These are phyloP conservation scores for Lamprologus speciosus DNA, from an alignment of 2,113 vertebrate genomes.

Conservation along the genomic window DNA sequence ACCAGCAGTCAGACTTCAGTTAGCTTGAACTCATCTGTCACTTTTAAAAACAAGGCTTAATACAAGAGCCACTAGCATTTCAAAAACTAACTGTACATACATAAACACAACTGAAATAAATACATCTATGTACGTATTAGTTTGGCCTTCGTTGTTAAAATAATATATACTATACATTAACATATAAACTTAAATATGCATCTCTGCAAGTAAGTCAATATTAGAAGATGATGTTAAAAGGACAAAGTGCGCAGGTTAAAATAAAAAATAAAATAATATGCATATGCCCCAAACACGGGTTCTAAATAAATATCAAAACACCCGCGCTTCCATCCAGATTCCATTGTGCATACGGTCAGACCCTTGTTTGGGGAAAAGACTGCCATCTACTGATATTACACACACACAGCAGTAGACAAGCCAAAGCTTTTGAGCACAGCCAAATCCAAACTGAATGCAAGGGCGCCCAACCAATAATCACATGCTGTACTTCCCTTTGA, in stretches of 20 bases:
- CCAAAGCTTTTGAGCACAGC: background rate
- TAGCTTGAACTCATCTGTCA: constrained; percentile 58
- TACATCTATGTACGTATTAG: constrained; percentile 61
- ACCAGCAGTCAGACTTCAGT: constrained; percentile 50
- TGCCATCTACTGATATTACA: constrained; percentile 32
- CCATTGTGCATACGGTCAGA: constrained; percentile 21
- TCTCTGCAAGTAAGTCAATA: constrained; percentile 34
- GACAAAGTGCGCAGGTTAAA: constrained; percentile 52
- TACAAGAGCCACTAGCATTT: constrained; percentile 50
- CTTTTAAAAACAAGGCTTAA: constrained; percentile 54
- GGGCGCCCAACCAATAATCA: background rate
- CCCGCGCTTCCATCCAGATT: constrained; percentile 1
- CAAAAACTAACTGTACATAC: constrained; percentile 44
- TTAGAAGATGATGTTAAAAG: constrained; percentile 13
- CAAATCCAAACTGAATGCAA: background rate
- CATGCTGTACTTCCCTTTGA: constrained; percentile 38
- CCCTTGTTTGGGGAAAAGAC: background rate
- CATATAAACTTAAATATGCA: constrained; percentile 41
- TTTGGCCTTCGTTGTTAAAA: constrained; percentile 58
- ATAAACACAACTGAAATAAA: constrained; percentile 61
- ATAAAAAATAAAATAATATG: constrained; percentile 13
- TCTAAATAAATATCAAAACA: constrained; percentile 39
- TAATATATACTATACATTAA: constrained; percentile 50
- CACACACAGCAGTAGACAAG: constrained; percentile 9
- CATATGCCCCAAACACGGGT: constrained; percentile 35